Base-by-base conservation (phyloP, 2,113 vertebrate species). In the Lophius piscatorius region DNA sequence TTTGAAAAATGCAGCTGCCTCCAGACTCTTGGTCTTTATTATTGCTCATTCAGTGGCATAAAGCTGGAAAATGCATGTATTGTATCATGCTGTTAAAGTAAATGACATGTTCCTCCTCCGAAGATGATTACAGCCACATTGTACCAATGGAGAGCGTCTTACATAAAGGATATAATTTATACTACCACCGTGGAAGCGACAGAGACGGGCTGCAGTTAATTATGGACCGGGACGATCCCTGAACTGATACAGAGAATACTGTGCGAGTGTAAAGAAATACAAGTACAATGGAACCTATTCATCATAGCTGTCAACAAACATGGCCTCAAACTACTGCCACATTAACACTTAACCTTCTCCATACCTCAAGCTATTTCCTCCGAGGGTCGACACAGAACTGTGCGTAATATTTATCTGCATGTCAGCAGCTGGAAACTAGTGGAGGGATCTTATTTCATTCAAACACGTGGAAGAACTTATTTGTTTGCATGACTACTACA, bases 261-360 rank as follows among this genome's bases (percentile, higher is more conserved):
- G 18, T 51, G n/a, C 9, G 24, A 59, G 21, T 42, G 44, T 39
- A 23, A 69, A 56, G 23, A 16, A 78, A 59, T 22, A 33, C 34
- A 16, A 52, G 42, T 21, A 71, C 41, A 80, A 34, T 65, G 60
- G 40, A 78, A 72, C 54, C 57, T 64, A 71, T 82, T 74, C 52
- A 81, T 84, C 82, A 81, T 46, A 74, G 36, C 75, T 84, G 82
- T 81, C 80, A 70, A 13, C 57, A 78, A 20, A 66, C 47, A 54
- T 67, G n/a, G 41, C 65, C 67, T 79, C 52, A 70, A 66, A 75
- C 72, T 68, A 56, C 28, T 77, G 63, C 50, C 51, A 62, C 82
- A 74, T 84, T 84, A 83, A 80, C 74, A 74, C 59, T 68, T 80
- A 77, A 80, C 77, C 81, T 66, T 81, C 39, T 56, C 42, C 47